phyloP scores from a whole-genome alignment of 2,797 vertebrate genomes.

The Labroides dimidiatus region DNA sequence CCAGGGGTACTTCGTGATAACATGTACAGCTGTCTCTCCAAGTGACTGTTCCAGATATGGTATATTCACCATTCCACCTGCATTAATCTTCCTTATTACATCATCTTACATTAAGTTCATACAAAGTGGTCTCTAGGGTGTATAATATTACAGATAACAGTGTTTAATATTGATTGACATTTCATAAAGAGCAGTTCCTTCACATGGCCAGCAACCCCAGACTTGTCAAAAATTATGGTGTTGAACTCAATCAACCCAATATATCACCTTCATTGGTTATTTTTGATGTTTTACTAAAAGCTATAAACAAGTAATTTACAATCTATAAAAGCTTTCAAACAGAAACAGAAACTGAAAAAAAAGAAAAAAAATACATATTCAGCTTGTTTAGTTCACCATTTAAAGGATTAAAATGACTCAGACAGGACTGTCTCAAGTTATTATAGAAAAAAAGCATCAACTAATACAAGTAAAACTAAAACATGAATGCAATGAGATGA shows the following conservation, averaged over 20 bases:
- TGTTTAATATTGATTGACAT: neutral
- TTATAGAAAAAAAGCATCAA: neutral
- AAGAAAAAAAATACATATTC: neutral
- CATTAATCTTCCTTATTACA: constrained; percentile 24
- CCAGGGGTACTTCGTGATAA: constrained; percentile 45
- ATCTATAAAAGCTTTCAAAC: neutral
- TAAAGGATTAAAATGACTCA: neutral
- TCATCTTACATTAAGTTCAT: neutral
- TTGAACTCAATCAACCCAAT: neutral
- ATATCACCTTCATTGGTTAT: neutral
- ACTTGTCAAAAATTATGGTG: neutral
- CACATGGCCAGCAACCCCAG: neutral
- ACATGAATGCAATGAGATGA: constrained; percentile 7
- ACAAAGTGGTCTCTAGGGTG: neutral
- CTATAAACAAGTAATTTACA: neutral
- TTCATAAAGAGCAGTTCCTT: neutral
- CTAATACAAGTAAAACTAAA: neutral
- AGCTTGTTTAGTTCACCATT: neutral
- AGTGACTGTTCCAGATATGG: constrained; percentile 32
- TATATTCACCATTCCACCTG: constrained; percentile 28
- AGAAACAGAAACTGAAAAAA: neutral
- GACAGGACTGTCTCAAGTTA: neutral
- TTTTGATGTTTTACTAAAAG: neutral
- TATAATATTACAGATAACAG: constrained; percentile 11
- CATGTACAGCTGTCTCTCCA: constrained; percentile 62